Evolutionary conservation across 2,113 vertebrate genomes (phyloP).

Genomic region (Anser cygnoides): DNA sequence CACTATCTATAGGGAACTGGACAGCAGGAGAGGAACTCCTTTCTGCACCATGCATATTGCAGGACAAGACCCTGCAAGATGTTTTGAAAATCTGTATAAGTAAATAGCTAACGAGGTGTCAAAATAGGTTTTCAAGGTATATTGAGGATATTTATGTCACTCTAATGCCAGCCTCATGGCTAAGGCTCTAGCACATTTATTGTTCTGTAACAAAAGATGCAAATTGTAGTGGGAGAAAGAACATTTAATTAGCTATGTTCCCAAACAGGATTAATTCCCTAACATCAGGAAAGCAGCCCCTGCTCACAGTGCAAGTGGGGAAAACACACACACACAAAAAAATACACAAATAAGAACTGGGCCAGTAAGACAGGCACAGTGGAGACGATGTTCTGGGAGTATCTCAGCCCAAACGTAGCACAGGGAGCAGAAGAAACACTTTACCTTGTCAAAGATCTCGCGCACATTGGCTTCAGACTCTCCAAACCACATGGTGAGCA

Average conservation of each 20-base stretch:
- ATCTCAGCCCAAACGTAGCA: not conserved
- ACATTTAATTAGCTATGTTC: not conserved
- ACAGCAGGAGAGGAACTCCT: not conserved
- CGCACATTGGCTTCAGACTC: constrained; percentile 98
- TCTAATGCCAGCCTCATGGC: not conserved
- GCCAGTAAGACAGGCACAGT: not conserved
- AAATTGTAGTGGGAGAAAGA: not conserved
- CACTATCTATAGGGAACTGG: not conserved
- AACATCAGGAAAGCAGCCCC: not conserved
- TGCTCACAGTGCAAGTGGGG: not conserved
- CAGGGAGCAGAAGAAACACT: not conserved
- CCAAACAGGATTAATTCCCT: not conserved
- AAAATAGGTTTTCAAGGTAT: not conserved
- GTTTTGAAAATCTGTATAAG: not conserved
- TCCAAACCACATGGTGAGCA: constrained; percentile 99
- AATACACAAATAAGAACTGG: not conserved
- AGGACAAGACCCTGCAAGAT: not conserved
- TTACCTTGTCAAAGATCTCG: constrained; percentile 98
- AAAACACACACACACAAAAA: not conserved
- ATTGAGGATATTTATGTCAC: not conserved
- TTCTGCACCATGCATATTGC: not conserved
- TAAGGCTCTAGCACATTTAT: not conserved
- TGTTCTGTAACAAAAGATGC: not conserved
- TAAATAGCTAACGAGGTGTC: not conserved
- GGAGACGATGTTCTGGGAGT: not conserved